Percentiles rank a stretch among this genome's conserved stretches.
phyloP scores from a whole-genome alignment of 2,113 vertebrate genomes.

The Arizona elegans region DNA sequence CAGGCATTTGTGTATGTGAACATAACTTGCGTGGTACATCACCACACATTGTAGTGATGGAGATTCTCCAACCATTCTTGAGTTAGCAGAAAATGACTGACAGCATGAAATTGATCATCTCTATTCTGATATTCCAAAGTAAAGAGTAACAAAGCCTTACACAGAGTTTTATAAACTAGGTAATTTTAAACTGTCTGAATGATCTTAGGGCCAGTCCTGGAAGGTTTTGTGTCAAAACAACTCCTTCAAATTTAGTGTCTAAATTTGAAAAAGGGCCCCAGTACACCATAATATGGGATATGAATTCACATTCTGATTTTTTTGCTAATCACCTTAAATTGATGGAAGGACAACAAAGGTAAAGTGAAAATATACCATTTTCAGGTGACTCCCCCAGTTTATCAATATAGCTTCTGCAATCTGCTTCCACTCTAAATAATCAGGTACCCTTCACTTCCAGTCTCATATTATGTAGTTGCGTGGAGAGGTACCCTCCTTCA shows the following conservation, averaged over 20 bases:
- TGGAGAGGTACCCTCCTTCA: background rate
- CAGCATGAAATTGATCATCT: background rate
- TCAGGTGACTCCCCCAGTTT: background rate
- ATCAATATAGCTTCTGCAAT: background rate
- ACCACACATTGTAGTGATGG: background rate
- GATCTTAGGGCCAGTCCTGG: background rate
- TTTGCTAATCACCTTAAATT: background rate
- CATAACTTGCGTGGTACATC: background rate
- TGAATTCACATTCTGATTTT: background rate
- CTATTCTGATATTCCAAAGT: background rate
- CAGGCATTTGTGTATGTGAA: background rate
- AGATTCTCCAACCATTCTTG: background rate
- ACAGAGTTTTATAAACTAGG: background rate
- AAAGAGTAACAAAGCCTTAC: background rate
- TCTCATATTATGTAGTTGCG: background rate
- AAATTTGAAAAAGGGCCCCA: background rate
- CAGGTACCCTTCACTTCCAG: background rate
- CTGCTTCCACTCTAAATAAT: background rate
- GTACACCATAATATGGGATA: background rate
- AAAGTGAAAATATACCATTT: background rate
- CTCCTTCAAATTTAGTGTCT: background rate
- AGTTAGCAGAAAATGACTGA: background rate
- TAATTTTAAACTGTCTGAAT: background rate
- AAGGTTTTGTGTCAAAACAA: background rate
- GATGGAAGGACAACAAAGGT: background rate